A percentile compares a stretch with the other conserved stretches of the same genome.
These are phyloP conservation scores for Noctua janthina DNA, from an alignment of 2,888 invertebrate genomes.

Conservation along the genomic window DNA sequence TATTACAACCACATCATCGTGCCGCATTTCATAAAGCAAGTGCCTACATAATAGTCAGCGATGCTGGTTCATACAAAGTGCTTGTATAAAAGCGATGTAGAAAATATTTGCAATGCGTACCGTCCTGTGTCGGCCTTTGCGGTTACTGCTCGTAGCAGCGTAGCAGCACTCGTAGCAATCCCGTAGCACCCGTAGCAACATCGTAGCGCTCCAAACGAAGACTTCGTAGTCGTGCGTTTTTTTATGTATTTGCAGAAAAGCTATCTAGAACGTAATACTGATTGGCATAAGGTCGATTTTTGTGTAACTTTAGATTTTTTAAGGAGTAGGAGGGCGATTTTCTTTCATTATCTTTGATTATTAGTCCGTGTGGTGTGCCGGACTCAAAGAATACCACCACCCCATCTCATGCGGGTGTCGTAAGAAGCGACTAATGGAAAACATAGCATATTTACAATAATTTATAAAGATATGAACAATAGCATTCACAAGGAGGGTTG, in stretches of 20 bases:
- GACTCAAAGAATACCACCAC: no score
- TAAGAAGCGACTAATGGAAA: no score
- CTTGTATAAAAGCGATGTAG: background rate
- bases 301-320: background rate
- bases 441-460: no score
- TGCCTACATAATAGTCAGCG: background rate
- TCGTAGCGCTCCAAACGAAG: background rate
- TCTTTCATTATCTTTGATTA: background rate
- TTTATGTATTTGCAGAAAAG: background rate
- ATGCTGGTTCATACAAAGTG: background rate
- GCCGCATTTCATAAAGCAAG: background rate
- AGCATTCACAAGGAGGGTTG: no score
- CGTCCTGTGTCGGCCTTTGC: background rate
- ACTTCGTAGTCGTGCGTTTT: background rate
- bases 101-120: background rate
- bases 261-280: background rate
- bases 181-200: background rate
- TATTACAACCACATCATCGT: background rate
- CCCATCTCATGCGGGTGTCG: no score
- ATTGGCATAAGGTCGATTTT: background rate
- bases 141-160: background rate
- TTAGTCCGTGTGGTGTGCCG: no score
- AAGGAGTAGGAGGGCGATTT: background rate
- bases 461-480: no score
- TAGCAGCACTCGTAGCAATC: background rate